Evolutionary conservation across 2,797 vertebrate species (phyloP).

Genomic region (Macrochelys suwanniensis): DNA sequence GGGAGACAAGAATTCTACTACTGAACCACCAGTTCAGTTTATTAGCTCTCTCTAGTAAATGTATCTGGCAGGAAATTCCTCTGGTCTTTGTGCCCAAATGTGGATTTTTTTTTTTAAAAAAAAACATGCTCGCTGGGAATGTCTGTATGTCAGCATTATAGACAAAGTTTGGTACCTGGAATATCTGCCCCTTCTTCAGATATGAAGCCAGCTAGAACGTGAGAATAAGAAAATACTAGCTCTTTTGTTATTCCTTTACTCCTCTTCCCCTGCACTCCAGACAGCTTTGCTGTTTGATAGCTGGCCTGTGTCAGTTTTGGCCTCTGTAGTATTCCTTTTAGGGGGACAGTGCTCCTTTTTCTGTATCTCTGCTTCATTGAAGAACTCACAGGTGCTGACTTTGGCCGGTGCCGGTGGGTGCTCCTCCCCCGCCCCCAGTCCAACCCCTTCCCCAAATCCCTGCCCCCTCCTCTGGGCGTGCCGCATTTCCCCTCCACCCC

Average conservation of each 20-base stretch:
- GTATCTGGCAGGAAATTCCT: neutral
- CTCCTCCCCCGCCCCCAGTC: too few relatives aligned
- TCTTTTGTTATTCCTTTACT: neutral
- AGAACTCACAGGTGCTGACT: neutral
- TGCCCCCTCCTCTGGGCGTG: too few relatives aligned
- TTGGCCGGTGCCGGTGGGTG: too few relatives aligned
- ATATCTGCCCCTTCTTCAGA: too few relatives aligned
- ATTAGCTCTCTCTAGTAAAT: neutral
- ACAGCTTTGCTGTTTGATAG: neutral
- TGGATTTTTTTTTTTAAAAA: too few relatives aligned
- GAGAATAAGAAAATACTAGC: neutral
- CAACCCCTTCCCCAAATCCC: too few relatives aligned
- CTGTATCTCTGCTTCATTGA: neutral
- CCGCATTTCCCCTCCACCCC: too few relatives aligned
- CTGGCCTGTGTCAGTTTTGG: neutral
- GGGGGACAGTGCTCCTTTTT: neutral
- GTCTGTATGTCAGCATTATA: too few relatives aligned
- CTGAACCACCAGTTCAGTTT: neutral
- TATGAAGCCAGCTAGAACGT: too few relatives aligned
- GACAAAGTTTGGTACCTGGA: too few relatives aligned
- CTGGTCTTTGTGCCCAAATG: neutral
- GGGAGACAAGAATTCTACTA: too few relatives aligned
- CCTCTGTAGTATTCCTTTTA: neutral
- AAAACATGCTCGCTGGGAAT: too few relatives aligned
- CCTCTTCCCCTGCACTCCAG: rapidly evolving